Evolutionary conservation across 2,888 invertebrate genomes (phyloP).

Genomic region (Graphium colonna): DNA sequence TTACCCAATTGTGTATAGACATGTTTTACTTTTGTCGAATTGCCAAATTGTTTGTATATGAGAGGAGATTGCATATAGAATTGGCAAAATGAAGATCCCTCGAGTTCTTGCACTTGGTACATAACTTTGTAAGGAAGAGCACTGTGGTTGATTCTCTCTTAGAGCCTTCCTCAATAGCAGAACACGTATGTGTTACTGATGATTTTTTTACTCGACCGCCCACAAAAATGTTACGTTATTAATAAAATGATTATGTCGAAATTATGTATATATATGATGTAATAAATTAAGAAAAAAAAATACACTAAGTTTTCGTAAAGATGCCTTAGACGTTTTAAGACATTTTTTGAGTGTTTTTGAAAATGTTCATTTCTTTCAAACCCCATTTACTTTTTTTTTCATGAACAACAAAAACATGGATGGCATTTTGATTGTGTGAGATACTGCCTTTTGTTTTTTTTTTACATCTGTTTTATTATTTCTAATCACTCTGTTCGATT

Average conservation of each 20-base stretch:
- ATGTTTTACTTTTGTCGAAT: slow-evolving; percentile 66
- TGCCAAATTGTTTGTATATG: slow-evolving; percentile 53
- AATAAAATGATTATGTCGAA: slow-evolving; percentile 70
- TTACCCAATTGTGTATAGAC: slow-evolving; percentile 39
- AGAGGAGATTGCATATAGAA: slow-evolving; percentile 25
- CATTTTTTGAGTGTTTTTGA: slow-evolving; percentile 44
- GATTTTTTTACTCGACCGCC: slow-evolving; percentile 60
- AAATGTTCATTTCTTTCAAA: slow-evolving; percentile 35
- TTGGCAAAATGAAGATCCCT: slow-evolving; percentile 27
- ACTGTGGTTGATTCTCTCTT: slow-evolving; percentile 54
- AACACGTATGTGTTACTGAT: slow-evolving; percentile 53
- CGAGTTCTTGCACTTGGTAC: slow-evolving; percentile 46
- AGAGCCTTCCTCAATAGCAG: slow-evolving; percentile 42
- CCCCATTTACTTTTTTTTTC: slow-evolving; percentile 50
- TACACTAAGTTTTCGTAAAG: slow-evolving; percentile 75
- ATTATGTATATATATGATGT: slow-evolving; percentile 78
- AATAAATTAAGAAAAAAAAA: slow-evolving; percentile 75
- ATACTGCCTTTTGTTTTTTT: slow-evolving; percentile 11
- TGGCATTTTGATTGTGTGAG: slow-evolving; percentile 24
- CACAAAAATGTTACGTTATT: slow-evolving; percentile 69
- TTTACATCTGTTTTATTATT: background rate
- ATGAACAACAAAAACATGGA: slow-evolving; percentile 20
- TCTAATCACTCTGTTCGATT: slow-evolving; percentile 8
- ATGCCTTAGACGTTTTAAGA: slow-evolving; percentile 73
- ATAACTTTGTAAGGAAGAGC: slow-evolving; percentile 45